These are phyloP conservation scores for Ceratina australensis DNA, from an alignment of 1,140 invertebrate species.

Conservation along the genomic window DNA sequence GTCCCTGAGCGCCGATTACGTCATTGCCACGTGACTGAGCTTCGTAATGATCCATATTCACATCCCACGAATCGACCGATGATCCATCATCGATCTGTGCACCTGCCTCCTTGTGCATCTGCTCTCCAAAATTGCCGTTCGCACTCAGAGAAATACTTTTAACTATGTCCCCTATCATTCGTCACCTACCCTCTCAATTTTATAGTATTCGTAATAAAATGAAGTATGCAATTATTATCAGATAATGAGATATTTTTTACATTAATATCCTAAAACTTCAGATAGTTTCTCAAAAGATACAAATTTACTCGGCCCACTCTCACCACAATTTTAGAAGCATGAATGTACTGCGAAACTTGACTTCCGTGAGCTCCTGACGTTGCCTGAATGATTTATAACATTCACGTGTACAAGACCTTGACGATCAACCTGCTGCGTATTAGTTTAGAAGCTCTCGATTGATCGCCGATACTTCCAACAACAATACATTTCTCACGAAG, in stretches of 20 bases:
- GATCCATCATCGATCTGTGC: constrained; percentile 40
- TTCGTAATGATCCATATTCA: constrained; percentile 58
- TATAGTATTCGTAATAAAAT: too few relatives aligned
- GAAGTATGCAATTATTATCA: too few relatives aligned
- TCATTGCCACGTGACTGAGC: constrained; percentile 49
- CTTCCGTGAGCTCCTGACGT: not conserved
- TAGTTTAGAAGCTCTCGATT: not conserved
- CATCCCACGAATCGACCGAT: constrained; percentile 48
- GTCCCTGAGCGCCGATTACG: constrained; percentile 58
- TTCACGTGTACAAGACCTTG: not conserved
- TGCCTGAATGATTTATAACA: constrained; percentile 11
- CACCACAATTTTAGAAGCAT: constrained; percentile 1
- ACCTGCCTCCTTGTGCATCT: too few relatives aligned
- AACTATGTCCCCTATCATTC: too few relatives aligned
- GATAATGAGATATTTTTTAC: too few relatives aligned
- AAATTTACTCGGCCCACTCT: not conserved
- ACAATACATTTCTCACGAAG: too few relatives aligned
- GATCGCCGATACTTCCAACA: not conserved
- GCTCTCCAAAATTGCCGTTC: not conserved
- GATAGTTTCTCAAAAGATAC: not conserved
- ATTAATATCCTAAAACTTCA: too few relatives aligned
- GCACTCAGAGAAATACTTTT: too few relatives aligned
- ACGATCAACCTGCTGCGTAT: constrained; percentile 1
- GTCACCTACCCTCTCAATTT: too few relatives aligned
- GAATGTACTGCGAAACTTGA: not conserved